Conservation (phyloP, 2,113 vertebrate genomes). For the Potamarius usumacintae region DNA sequence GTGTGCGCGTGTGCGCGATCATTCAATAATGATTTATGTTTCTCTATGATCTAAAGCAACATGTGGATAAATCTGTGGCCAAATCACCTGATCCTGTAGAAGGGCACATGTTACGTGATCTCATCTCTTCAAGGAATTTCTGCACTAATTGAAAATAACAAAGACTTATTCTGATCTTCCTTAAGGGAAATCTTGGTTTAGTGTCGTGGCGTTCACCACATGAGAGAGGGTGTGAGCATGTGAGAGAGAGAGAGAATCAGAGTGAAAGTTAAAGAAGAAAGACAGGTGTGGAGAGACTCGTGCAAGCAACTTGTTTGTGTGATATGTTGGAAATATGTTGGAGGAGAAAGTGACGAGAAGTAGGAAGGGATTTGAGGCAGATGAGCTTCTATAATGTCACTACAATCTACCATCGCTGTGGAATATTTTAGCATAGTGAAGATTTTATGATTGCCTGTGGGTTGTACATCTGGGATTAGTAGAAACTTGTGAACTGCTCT, state of each 20-base stretch:
- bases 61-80: background rate
- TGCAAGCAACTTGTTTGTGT: too few relatives aligned
- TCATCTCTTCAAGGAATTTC: conserved; percentile 26
- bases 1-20: background rate
- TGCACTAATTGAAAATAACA: conserved; percentile 30
- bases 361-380: background rate
- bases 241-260: background rate
- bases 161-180: conserved; percentile 20
- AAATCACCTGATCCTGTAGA: background rate
- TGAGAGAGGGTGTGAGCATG: background rate
- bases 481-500: background rate
- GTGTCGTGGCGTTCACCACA: background rate
- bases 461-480: conserved; percentile 1
- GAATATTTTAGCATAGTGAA: background rate
- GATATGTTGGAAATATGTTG: too few relatives aligned
- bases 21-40: conserved; percentile 2
- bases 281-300: conserved; percentile 23
- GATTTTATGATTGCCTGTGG: background rate
- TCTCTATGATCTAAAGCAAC: conserved; percentile 5
- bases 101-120: background rate
- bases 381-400: background rate
- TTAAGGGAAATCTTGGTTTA: background rate
- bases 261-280: conserved; percentile 41
- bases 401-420: background rate
- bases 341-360: too few relatives aligned